Percentiles rank a stretch among this genome's conserved stretches.
Evolutionary conservation across 2,797 vertebrate species (phyloP).

Genomic region (Mallotus villosus): DNA sequence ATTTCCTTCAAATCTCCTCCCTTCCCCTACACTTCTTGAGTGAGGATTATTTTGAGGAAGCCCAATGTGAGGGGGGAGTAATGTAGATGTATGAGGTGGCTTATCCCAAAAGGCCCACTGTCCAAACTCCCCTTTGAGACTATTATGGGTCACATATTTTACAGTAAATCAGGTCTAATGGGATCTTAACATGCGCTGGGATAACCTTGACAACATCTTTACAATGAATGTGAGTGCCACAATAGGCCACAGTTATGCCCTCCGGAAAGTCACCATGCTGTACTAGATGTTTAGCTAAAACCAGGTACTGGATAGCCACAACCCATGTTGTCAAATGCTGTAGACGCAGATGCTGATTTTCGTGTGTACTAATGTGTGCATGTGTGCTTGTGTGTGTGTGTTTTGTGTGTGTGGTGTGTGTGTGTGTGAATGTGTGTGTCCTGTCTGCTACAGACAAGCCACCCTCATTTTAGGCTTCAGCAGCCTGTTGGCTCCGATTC

Average conservation of each 20-base stretch:
- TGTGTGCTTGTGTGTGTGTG: not conserved
- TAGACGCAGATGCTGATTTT: not conserved
- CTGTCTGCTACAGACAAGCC: conserved; percentile 30
- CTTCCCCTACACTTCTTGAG: conserved; percentile 47
- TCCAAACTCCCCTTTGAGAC: conserved; percentile 12
- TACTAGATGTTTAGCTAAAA: not conserved
- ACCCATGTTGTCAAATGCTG: not conserved
- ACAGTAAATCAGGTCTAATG: conserved; percentile 8
- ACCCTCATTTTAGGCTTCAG: conserved; percentile 24
- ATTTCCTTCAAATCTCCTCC: conserved; percentile 63
- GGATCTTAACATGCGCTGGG: not conserved
- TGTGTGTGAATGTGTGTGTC: not conserved
- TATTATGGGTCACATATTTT: conserved; percentile 4
- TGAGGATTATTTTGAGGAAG: conserved; percentile 48
- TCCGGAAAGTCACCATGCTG: not conserved
- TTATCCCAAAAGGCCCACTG: conserved; percentile 27
- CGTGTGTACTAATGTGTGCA: not conserved
- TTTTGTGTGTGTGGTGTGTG: not conserved
- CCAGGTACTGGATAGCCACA: not conserved
- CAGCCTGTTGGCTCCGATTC: conserved; percentile 39
- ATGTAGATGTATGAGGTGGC: conserved; percentile 47
- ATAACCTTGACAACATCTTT: not conserved
- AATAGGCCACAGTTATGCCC: conserved; percentile 13
- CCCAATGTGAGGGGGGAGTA: conserved; percentile 39
- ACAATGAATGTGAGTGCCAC: conserved; percentile 13